Evolutionary conservation across 1,140 invertebrate genomes (phyloP).

Genomic region (Harpegnathos saltator): DNA sequence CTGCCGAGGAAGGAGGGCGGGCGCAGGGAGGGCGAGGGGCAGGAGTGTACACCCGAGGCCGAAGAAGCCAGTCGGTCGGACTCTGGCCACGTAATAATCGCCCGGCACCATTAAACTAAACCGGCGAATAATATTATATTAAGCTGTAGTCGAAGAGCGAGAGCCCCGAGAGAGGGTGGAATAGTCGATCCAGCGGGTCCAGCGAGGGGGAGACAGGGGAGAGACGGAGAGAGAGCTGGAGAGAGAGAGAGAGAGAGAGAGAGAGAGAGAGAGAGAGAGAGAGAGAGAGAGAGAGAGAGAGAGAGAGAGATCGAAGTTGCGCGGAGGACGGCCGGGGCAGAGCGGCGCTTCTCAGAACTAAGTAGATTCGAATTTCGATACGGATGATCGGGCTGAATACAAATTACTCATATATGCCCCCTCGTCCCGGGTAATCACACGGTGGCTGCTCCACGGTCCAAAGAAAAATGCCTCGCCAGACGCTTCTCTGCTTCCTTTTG

Average conservation of each 20-base stretch:
- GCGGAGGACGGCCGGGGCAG: slow-evolving; percentile 69
- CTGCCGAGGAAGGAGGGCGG: slow-evolving; percentile 46
- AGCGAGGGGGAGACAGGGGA: slow-evolving; percentile 63
- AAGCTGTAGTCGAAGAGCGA: slow-evolving; percentile 81
- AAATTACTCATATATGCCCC: slow-evolving; percentile 86
- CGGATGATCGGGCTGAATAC: slow-evolving; percentile 87
- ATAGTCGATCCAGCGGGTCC: slow-evolving; percentile 70
- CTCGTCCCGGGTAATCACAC: slow-evolving; percentile 84
- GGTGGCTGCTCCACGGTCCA: slow-evolving; percentile 83
- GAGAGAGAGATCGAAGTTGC: slow-evolving; percentile 64
- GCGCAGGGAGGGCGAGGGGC: slow-evolving; percentile 51
- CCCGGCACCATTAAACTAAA: slow-evolving; percentile 86
- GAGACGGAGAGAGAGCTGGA: slow-evolving; percentile 56
- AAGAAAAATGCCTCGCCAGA: slow-evolving; percentile 80
- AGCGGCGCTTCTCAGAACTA: slow-evolving; percentile 85
- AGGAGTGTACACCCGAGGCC: slow-evolving; percentile 76
- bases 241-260: slow-evolving; percentile 66
- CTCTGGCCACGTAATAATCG: slow-evolving; percentile 84
- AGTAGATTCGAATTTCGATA: slow-evolving; percentile 87
- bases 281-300: slow-evolving; percentile 54
- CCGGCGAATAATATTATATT: slow-evolving; percentile 86
- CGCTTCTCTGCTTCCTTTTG: slow-evolving; percentile 72
- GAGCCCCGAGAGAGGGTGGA: slow-evolving; percentile 69
- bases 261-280: slow-evolving; percentile 68
- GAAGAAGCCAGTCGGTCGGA: slow-evolving; percentile 75